Percentiles rank a stretch among this genome's conserved stretches.
These are phyloP conservation scores for Philereme transversata DNA, from an alignment of 2,888 invertebrate genomes.

Conservation along the genomic window DNA sequence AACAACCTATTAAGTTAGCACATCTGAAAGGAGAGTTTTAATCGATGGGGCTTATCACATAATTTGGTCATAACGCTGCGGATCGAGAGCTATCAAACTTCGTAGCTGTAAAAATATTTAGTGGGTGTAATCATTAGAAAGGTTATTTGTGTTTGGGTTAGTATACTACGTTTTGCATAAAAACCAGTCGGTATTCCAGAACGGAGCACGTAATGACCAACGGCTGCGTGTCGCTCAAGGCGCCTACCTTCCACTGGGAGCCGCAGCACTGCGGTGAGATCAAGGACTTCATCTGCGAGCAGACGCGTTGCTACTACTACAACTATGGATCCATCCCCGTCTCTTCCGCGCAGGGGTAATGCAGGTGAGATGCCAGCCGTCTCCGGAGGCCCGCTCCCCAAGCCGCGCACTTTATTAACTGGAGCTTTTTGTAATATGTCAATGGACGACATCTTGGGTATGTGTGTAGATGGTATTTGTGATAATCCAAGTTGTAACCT, in stretches of 20 bases:
- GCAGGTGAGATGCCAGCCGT: constrained; percentile 88
- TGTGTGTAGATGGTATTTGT: constrained; percentile 46
- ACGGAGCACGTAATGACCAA: constrained; percentile 84
- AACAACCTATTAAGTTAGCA: constrained; percentile 30
- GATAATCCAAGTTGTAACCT: constrained; percentile 61
- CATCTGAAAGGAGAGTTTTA: constrained; percentile 14
- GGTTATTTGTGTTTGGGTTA: constrained; percentile 1
- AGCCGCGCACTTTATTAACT: constrained; percentile 61
- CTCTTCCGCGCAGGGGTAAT: constrained; percentile 96
- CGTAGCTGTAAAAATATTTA: background rate
- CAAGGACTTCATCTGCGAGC: constrained; percentile 95
- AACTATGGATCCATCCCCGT: constrained; percentile 96
- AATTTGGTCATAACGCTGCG: background rate
- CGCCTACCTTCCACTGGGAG: constrained; percentile 91
- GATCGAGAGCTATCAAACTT: constrained; percentile 1
- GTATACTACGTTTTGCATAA: constrained; percentile 57
- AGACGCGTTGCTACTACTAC: constrained; percentile 95
- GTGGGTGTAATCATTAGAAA: background rate
- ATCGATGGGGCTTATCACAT: constrained; percentile 5
- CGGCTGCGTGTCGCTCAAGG: constrained; percentile 91
- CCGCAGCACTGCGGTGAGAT: constrained; percentile 92
- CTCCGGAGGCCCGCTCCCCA: constrained; percentile 81
- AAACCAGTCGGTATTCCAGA: constrained; percentile 80
- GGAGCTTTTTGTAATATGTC: constrained; percentile 34
- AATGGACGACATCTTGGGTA: constrained; percentile 44